Conservation (phyloP, 35 echinoderm and acorn worm species). For the Lytechinus variegatus region DNA sequence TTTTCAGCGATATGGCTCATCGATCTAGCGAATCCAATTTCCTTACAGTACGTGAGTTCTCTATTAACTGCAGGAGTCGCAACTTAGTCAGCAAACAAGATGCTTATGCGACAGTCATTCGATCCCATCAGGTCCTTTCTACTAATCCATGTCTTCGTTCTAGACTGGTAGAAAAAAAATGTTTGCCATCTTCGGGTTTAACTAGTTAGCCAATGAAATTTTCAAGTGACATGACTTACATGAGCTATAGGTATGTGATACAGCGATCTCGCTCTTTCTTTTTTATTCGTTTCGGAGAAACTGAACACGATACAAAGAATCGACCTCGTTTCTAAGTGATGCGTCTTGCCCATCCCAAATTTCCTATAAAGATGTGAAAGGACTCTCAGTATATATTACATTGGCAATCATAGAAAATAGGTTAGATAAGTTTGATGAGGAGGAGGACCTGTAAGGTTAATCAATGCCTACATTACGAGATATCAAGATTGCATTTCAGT, state of each 20-base stretch:
- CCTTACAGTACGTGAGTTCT: constrained; percentile 8
- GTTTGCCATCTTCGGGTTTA: background rate
- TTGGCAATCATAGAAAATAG: background rate
- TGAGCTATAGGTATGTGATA: background rate
- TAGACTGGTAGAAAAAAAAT: background rate
- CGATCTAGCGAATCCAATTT: background rate
- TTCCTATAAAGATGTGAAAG: background rate
- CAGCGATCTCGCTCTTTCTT: background rate
- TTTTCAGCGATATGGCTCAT: background rate
- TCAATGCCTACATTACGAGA: background rate
- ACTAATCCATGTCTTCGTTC: background rate
- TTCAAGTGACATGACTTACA: background rate
- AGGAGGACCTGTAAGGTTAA: background rate
- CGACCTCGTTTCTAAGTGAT: background rate
- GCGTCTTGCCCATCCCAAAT: background rate
- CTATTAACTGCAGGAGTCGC: background rate
- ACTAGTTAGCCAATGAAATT: background rate
- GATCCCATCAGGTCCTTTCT: background rate
- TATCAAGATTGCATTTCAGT: background rate
- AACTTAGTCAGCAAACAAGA: background rate
- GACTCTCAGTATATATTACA: background rate
- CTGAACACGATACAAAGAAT: background rate
- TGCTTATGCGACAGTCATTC: background rate
- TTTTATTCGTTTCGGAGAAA: no score
- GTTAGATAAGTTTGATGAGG: background rate